phyloP scores from a whole-genome alignment of 1,140 invertebrate genomes.

The Hetaerina americana region DNA sequence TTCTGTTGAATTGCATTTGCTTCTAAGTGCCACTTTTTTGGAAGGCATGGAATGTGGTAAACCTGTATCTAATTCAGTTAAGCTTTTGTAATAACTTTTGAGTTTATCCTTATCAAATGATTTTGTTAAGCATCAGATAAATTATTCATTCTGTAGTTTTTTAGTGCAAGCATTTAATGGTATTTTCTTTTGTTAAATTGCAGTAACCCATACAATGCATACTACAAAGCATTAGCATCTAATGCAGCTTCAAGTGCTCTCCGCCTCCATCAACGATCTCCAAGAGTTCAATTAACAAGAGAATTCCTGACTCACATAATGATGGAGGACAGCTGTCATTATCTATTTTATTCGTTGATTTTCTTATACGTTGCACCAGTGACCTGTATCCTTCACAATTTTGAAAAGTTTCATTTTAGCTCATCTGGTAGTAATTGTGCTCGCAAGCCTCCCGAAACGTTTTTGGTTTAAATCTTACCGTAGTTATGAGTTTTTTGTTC shows the following conservation, averaged over 20 bases:
- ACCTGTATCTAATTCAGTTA: no score
- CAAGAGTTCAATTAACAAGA: constrained; percentile 59
- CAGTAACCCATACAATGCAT: constrained; percentile 69
- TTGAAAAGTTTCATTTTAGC: no score
- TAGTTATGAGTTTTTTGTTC: no score
- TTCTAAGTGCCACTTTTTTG: no score
- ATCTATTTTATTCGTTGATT: constrained; percentile 86
- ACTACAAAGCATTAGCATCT: constrained; percentile 80
- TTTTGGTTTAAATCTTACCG: no score
- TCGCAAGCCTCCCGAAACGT: no score
- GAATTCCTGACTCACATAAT: constrained; percentile 69
- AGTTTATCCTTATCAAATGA: constrained; percentile 2
- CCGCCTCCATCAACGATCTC: constrained; percentile 82
- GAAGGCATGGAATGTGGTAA: no score
- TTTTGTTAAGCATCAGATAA: constrained; percentile 4
- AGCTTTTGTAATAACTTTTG: no score
- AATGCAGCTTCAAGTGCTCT: constrained; percentile 89
- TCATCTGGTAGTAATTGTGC: no score
- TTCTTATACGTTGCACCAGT: constrained; percentile 82
- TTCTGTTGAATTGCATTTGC: no score
- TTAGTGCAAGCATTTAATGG: background rate
- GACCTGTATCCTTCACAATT: constrained; percentile 78
- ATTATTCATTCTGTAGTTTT: background rate
- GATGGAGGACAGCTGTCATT: constrained; percentile 90
- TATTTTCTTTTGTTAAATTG: constrained; percentile 25